Base-by-base conservation (phyloP, 2,797 vertebrate species). In the Phrynocephalus guinanensis region DNA sequence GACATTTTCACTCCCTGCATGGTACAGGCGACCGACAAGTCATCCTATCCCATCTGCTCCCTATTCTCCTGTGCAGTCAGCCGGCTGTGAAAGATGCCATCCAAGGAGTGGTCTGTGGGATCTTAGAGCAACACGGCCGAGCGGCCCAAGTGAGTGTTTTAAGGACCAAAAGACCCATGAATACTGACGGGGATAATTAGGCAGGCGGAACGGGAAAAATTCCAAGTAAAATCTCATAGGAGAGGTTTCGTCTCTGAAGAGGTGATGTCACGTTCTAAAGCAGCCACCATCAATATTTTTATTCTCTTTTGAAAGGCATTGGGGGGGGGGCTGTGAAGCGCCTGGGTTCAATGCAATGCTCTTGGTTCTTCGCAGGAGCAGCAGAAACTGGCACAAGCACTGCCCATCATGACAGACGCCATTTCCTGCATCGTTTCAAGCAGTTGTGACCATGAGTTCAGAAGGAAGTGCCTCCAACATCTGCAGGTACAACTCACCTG, bases 401-500 rank as follows among this genome's bases (percentile, higher is more conserved):
- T 93, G n/a, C 83, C 92, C 10, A 91, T 96, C 82, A 93, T 94
- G 82, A 79, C 91, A 33, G 90, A 77, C 16, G 93, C 96, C 79
- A 90, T 96, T 90, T 83, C 92, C 84, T 92, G 82, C 67, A 83
- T 96, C 1, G 77, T 95, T 80, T 90, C 92, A 2, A 92, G 89
- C 87, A 96, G 96, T 84, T 94, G 94, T 18, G 85, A 85, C n/a
- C 48, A 76, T 30, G 90, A 83, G 60, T 96, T 96, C 89, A 87
- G 96, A 73, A 80, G 83, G 8, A 86, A 52, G 16, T 96, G 95
- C 77, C 85, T 96, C 70, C 92, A 92, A 66, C 33, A 52, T 16
- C 72, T 96, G 85, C 93, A 95, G 89, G 95, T 95, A 85, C 3
- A 30, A 33, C 48, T 81, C 6, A 3, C 38, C 11, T 30, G 13